A percentile compares a stretch with the other conserved stretches of the same genome.
Evolutionary conservation across 2,888 invertebrate genomes (phyloP).

Genomic region (Bellardia bayeri): DNA sequence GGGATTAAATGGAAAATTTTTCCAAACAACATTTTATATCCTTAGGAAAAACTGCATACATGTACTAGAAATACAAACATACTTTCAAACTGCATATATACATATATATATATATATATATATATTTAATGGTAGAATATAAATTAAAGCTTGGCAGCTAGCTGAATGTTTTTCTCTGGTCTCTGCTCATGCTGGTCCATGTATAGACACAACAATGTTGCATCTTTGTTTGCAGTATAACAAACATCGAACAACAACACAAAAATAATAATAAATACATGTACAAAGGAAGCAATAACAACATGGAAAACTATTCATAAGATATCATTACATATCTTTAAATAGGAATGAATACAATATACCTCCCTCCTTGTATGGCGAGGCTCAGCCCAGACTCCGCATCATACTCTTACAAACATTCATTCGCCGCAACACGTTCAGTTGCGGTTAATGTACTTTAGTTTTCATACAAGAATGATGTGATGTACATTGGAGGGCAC

Average conservation of each 20-base stretch:
- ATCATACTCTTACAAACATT: not conserved
- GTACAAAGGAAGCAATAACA: conserved; percentile 35
- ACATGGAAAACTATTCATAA: conserved; percentile 56
- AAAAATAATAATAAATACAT: not conserved
- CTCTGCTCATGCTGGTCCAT: conserved; percentile 9
- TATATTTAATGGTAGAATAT: conserved; percentile 21
- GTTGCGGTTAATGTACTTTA: conserved; percentile 68
- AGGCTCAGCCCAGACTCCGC: conserved; percentile 11
- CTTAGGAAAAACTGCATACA: conserved; percentile 35
- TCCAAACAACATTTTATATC: conserved; percentile 45
- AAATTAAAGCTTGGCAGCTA: conserved; percentile 32
- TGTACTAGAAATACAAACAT: not conserved
- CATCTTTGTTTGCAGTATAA: conserved; percentile 48
- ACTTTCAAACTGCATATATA: not conserved
- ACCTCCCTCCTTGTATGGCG: conserved; percentile 46
- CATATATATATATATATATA: no score
- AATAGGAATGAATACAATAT: conserved; percentile 48
- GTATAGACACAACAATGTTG: conserved; percentile 63
- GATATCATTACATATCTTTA: conserved; percentile 70
- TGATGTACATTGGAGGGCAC: conserved; percentile 36
- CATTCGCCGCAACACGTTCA: conserved; percentile 54
- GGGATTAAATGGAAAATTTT: conserved; percentile 53
- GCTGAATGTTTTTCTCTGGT: conserved; percentile 1
- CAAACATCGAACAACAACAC: not conserved
- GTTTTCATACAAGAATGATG: conserved; percentile 17